Evolutionary conservation across 2,797 vertebrate genomes (phyloP).

Genomic region (Tapera naevia): DNA sequence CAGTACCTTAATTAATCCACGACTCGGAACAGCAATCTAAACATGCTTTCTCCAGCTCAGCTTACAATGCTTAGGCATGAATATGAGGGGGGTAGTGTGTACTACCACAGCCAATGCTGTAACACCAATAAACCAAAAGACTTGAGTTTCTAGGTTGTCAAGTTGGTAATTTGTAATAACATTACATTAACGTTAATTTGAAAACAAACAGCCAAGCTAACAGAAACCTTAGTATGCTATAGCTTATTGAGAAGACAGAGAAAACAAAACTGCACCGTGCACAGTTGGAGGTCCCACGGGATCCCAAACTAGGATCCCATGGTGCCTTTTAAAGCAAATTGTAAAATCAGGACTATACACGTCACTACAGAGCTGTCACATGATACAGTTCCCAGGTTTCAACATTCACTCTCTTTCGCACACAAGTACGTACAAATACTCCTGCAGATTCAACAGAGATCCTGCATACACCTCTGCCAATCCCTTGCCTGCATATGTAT

Average conservation of each 20-base stretch:
- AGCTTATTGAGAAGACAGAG: background rate
- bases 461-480: conserved; percentile 47
- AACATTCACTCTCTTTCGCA: conserved; percentile 22
- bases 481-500: conserved; percentile 19
- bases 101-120: background rate
- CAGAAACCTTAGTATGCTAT: background rate
- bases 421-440: conserved; percentile 29
- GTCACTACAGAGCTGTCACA: conserved; percentile 36
- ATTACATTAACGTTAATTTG: background rate
- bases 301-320: background rate
- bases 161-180: background rate
- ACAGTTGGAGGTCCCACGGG: background rate
- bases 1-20: background rate
- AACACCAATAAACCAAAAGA: background rate
- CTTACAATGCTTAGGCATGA: background rate
- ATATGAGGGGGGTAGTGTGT: background rate
- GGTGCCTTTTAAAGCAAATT: background rate
- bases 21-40: background rate
- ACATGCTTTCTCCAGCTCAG: background rate
- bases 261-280: background rate
- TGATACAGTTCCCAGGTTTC: background rate
- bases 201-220: background rate
- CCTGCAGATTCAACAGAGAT: conserved; percentile 45
- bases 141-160: background rate
- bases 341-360: background rate